Conservation (phyloP, 92 coral and sea anemone genomes). For the Porites lobata region DNA sequence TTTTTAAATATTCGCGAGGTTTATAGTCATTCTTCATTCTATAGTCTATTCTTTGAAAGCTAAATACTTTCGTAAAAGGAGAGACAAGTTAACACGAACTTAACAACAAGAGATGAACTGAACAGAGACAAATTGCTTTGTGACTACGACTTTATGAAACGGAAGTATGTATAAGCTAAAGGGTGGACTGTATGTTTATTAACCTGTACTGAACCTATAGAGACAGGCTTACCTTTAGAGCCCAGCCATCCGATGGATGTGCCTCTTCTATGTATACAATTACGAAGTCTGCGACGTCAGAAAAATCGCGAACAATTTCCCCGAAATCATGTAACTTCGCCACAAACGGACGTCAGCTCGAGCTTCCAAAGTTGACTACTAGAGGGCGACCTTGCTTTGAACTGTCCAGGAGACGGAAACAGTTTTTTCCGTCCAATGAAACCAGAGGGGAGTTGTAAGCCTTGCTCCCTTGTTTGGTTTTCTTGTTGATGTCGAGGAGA, state of each 20-base stretch:
- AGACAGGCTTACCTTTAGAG: conserved; percentile 83
- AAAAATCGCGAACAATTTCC: conserved; percentile 79
- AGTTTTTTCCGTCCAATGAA: conserved; percentile 62
- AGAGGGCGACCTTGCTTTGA: conserved; percentile 66
- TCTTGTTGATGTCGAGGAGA: conserved; percentile 74
- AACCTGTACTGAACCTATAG: no score
- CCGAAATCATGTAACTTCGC: conserved; percentile 66
- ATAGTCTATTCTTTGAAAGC: no score
- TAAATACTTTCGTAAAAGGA: no score
- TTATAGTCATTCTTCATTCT: no score
- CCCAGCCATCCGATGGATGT: conserved; percentile 96
- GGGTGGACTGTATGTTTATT: no score
- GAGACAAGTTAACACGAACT: no score
- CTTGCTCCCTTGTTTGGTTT: conserved; percentile 57
- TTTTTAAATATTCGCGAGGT: no score
- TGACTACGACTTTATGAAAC: neutral
- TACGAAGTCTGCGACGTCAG: conserved; percentile 92
- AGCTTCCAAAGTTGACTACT: conserved; percentile 81
- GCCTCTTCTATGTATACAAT: conserved; percentile 93
- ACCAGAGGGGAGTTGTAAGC: conserved; percentile 84
- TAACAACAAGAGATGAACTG: no score
- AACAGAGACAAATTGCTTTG: neutral
- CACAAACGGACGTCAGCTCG: conserved; percentile 77
- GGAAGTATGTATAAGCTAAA: no score
- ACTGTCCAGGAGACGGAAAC: conserved; percentile 68